These are phyloP conservation scores for Puma concolor DNA, from an alignment of 2,113 vertebrate genomes.

Conservation along the genomic window DNA sequence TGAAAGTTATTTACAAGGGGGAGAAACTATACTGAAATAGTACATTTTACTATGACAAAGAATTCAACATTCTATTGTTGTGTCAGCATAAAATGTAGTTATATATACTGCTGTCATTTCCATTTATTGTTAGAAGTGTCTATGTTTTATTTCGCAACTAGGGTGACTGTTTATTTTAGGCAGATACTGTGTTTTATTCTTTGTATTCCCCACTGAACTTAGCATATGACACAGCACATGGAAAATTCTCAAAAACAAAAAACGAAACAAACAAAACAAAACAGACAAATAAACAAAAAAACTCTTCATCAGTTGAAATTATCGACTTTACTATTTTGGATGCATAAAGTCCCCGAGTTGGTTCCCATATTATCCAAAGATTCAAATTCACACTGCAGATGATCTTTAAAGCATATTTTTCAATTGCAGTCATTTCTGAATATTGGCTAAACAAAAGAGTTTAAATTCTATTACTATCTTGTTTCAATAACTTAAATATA, in stretches of 20 bases:
- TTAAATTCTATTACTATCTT: constrained; percentile 72
- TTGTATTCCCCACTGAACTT: constrained; percentile 9
- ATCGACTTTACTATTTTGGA: not conserved
- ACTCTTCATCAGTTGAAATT: not conserved
- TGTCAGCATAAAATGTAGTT: constrained; percentile 32
- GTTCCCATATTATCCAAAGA: constrained; percentile 19
- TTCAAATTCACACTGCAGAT: constrained; percentile 48
- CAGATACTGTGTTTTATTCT: constrained; percentile 30
- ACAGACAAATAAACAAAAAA: not conserved
- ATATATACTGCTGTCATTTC: constrained; percentile 55
- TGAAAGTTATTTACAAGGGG: constrained; percentile 40
- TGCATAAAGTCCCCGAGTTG: not conserved
- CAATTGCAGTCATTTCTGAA: constrained; percentile 56
- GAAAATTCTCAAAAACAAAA: constrained; percentile 1
- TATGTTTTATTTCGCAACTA: constrained; percentile 55
- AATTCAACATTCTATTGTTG: constrained; percentile 42
- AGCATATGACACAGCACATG: not conserved
- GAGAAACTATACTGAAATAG: not conserved
- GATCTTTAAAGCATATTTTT: constrained; percentile 66
- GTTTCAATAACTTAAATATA: constrained; percentile 66
- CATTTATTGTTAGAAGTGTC: constrained; percentile 45
- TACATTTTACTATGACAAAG: constrained; percentile 14
- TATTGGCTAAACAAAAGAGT: constrained; percentile 61
- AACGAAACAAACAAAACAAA: not conserved
- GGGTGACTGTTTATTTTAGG: constrained; percentile 21